Percentiles rank a stretch among this genome's conserved stretches.
Conservation (phyloP, 2,888 invertebrate species). For the Didymodactylos carnosus region DNA sequence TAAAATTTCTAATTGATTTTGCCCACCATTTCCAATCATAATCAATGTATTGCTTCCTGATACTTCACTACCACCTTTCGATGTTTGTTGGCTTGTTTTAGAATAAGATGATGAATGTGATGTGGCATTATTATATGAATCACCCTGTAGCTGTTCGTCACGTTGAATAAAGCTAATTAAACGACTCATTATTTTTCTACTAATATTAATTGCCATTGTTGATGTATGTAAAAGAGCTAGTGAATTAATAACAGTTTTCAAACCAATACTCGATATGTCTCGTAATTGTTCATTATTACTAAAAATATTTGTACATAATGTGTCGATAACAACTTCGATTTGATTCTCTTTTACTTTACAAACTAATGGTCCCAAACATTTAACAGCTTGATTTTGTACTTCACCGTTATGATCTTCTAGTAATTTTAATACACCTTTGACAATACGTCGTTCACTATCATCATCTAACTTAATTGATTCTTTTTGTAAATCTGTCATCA, state of each 20-base stretch:
- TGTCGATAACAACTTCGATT: constrained; percentile 88
- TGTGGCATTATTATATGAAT: neutral
- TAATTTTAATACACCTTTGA: constrained; percentile 76
- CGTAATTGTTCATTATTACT: constrained; percentile 84
- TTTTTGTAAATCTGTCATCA: constrained; percentile 93
- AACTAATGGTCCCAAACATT: constrained; percentile 86
- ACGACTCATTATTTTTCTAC: constrained; percentile 70
- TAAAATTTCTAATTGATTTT: constrained; percentile 83
- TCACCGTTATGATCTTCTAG: constrained; percentile 96
- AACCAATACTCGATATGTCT: constrained; percentile 85
- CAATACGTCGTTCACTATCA: constrained; percentile 80
- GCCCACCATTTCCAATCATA: constrained; percentile 56
- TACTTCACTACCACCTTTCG: too few species aligned
- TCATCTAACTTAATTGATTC: constrained; percentile 96
- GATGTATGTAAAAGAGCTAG: constrained; percentile 66
- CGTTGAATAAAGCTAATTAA: constrained; percentile 37
- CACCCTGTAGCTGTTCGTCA: too few species aligned
- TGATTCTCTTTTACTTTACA: constrained; percentile 93
- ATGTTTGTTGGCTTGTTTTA: neutral
- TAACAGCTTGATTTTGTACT: constrained; percentile 96
- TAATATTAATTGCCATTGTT: constrained; percentile 59
- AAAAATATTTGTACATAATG: constrained; percentile 84
- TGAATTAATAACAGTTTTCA: constrained; percentile 92
- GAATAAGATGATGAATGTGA: too few species aligned
- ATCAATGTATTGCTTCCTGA: neutral